Percentiles rank a stretch among this genome's conserved stretches.
These are phyloP conservation scores for Timandra comae DNA, from an alignment of 2,888 invertebrate genomes.

Conservation along the genomic window DNA sequence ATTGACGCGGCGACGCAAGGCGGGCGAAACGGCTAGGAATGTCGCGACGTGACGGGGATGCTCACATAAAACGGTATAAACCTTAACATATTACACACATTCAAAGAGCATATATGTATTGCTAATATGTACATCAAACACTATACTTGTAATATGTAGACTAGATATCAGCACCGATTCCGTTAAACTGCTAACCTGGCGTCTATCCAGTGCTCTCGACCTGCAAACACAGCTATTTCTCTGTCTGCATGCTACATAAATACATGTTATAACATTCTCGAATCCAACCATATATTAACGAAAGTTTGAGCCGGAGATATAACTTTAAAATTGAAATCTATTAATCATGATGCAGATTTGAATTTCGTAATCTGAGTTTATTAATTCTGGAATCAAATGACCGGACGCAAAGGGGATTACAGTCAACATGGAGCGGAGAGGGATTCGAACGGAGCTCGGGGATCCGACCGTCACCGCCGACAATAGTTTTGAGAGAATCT, in stretches of 20 bases:
- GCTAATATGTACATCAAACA: too few relatives aligned
- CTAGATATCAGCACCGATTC: not conserved
- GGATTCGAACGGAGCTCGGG: conserved; percentile 7
- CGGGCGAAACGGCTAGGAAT: conserved; percentile 32
- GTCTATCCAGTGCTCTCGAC: too few relatives aligned
- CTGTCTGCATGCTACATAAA: too few relatives aligned
- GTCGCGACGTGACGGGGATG: conserved; percentile 33
- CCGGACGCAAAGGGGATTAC: conserved; percentile 11
- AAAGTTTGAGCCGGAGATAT: too few relatives aligned
- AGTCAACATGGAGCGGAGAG: conserved; percentile 7
- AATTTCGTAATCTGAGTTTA: conserved; percentile 6
- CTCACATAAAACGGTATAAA: conserved; percentile 1
- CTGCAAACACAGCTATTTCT: too few relatives aligned
- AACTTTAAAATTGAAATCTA: not conserved
- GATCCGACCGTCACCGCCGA: conserved; percentile 15
- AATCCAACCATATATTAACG: too few relatives aligned
- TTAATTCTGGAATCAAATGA: conserved; percentile 6
- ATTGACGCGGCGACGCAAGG: conserved; percentile 22
- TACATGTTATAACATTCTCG: too few relatives aligned
- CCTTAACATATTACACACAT: conserved; percentile 6
- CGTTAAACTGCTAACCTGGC: too few relatives aligned
- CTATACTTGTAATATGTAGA: conserved; percentile 1
- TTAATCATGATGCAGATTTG: not conserved
- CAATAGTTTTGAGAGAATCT: conserved; percentile 15
- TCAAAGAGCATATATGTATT: too few relatives aligned